Evolutionary conservation across 2,113 vertebrate species (phyloP), one percentile per base, ranked within the genome.

Genomic region (Lates calcarifer): DNA sequence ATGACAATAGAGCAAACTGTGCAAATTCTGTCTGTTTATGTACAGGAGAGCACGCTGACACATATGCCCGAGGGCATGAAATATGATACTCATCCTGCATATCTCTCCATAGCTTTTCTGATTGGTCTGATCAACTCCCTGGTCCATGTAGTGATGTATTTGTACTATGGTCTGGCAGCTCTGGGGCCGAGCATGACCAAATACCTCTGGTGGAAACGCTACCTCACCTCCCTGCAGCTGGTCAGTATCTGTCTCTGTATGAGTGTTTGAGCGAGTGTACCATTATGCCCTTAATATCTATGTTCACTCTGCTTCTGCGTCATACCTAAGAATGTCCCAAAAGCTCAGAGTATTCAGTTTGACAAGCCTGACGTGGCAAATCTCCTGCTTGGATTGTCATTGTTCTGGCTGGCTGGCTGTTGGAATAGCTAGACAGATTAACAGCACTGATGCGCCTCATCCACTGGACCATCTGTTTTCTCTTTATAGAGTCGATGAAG

Each of bases 171-270:
- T 8, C 88, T 95, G 75, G 91, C 94, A n/a, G 91, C 93, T 14
- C 64, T 95, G 57, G 93, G 95, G 1, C 93, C 90, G 0, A 18
- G 45, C 70, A 82, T 95, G 94, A 73, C 57, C 65, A 89, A 69
- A 74, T 92, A 89, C 74, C 82, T 96, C 15, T 95, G 95, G 95
- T 96, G 94, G 95, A 96, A 96, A 72, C 49, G 62, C 1, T 93
- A 95, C 85, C 93, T 96, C 65, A 95, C 94, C 64, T 79, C 93
- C 64, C 84, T 96, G 58, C 94, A 97, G 91, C 87, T 96, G 95
- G 95, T 96, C 88, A 93, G 89, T 87, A 72, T 87, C 18, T 58
- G 17, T n/a, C 20, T 26, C 9, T 55, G 43, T n/a, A 24, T 71
- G 33, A 45, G 29, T 64, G 13, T 62, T 7, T 58, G 6, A 17